Evolutionary conservation across 2,888 invertebrate genomes (phyloP), one percentile per base, ranked within the genome.

Genomic region (Julus scanicus): DNA sequence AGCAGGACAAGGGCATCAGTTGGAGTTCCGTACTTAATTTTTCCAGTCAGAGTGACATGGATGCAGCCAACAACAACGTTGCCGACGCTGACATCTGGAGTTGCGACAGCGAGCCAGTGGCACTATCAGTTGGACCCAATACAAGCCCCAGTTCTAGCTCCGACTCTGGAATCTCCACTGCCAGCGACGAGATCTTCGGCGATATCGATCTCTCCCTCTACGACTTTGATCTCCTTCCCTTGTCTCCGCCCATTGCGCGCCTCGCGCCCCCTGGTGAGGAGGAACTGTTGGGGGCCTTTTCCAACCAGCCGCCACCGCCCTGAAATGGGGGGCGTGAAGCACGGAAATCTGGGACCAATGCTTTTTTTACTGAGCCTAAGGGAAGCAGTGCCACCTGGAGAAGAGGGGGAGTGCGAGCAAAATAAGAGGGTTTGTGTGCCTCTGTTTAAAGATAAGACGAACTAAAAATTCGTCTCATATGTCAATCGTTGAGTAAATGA

Each of bases 1-100:
- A 95, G 95, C 90, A 94, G 94, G 91, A 95, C 91, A 94, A 96
- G 90, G 95, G 96, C 91, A 97, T 97, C 92, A 97, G 97, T 93
- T 97, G 97, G 97, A 96, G 97, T 92, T 97, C 97, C 87, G 97
- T 97, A 91, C 94, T 97, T 90, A 96, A 96, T 92, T 94, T 97
- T 86, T 96, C 96, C 90, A 96, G 96, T 90, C 96, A 97, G 91
- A 96, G 96, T 89, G 96, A 96, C 92, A 94, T 97, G 89, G 97
- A 97, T 93, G 96, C 96, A 90, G 49, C 48, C 17, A 39, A 53
- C 80, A 20, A 29, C n/a, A 84, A 44, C 44, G 29, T 37, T 15
- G 2, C 20, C 44, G 39, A 53, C 63, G 88, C 40, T 17, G 84
- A 87, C 87, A 44, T 44, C 17, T 80, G 86, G 85, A 84, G 44